phyloP scores from a whole-genome alignment of 1,140 invertebrate genomes.

The Lordiphosa collinella region DNA sequence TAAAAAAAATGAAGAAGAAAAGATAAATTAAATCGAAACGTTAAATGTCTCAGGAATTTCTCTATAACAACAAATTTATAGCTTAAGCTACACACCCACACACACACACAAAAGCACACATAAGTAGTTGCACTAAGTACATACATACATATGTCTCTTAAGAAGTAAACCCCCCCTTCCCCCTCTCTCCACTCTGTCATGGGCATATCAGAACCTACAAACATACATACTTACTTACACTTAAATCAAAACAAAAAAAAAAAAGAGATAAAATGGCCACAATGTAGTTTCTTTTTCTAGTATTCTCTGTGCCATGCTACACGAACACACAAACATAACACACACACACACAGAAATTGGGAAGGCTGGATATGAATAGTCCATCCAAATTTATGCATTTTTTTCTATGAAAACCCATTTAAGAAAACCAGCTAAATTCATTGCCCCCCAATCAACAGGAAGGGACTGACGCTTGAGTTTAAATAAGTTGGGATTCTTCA shows the following conservation, averaged over 20 bases:
- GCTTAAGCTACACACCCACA: conserved; percentile 1
- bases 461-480: too few relatives aligned
- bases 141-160: conserved; percentile 8
- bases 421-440: too few relatives aligned
- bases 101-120: neutral
- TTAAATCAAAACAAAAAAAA: conserved; percentile 7
- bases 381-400: neutral
- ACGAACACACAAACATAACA: neutral
- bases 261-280: conserved; percentile 13
- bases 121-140: neutral
- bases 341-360: neutral
- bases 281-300: conserved; percentile 18
- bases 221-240: conserved; percentile 10
- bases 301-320: conserved; percentile 53
- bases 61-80: conserved; percentile 37
- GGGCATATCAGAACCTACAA: conserved; percentile 2
- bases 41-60: conserved; percentile 77
- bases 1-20: conserved; percentile 6
- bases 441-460: too few relatives aligned
- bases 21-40: conserved; percentile 37
- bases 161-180: neutral
- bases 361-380: conserved; percentile 1
- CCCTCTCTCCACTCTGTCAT: neutral
- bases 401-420: too few relatives aligned
- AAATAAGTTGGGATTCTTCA: too few relatives aligned